Base-by-base conservation (phyloP, 2,113 vertebrate genomes). In the Scytalopus superciliaris region DNA sequence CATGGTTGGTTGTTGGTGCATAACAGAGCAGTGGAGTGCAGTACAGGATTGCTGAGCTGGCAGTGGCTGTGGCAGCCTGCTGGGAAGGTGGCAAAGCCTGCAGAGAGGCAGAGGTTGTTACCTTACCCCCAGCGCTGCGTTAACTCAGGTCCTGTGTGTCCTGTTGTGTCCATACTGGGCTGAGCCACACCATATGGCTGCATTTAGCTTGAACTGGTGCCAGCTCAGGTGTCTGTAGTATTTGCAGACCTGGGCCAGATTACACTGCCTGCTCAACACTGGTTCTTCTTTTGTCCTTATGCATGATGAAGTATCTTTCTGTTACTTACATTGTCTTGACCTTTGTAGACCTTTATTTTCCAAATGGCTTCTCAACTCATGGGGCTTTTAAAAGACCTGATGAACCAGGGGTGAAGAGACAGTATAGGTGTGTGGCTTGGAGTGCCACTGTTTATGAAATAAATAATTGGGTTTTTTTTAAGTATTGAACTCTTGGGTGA, bases 121-220 rank as follows among this genome's bases (percentile, higher is more conserved):
- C 15, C 18, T 73, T 19, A 21, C 19, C 42, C 47, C 22, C 12
- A 21, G 5, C 35, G n/a, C 90, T 75, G 27, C 7, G 1, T 23
- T 47, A 19, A 30, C 57, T 30, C 30, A 11, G 42, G 42, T 64
- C 24, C 28, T 19, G 23, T 5, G 10, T 57, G 42, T 74, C 60
- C 40, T 0, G 0, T 28, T 31, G n/a, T 53, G 27, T 80, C 62
- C 67, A 21, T 21, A 1, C 0, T 35, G 3, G 39, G 63, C 39
- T 57, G 40, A 73, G 53, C 74, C 22, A 13, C 33, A 15, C 17
- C 28, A 5, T 33, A 3, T 22, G 90, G 40, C 72, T 90, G 53
- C 25, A 2, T n/a, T n/a, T 35, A 67, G 10, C 42, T 74, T 45
- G n/a, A 50, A 12, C 1, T 66, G 25, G 1, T 76, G 88, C 63